Evolutionary conservation across 2,113 vertebrate genomes (phyloP).

Genomic region (Mus pahari): DNA sequence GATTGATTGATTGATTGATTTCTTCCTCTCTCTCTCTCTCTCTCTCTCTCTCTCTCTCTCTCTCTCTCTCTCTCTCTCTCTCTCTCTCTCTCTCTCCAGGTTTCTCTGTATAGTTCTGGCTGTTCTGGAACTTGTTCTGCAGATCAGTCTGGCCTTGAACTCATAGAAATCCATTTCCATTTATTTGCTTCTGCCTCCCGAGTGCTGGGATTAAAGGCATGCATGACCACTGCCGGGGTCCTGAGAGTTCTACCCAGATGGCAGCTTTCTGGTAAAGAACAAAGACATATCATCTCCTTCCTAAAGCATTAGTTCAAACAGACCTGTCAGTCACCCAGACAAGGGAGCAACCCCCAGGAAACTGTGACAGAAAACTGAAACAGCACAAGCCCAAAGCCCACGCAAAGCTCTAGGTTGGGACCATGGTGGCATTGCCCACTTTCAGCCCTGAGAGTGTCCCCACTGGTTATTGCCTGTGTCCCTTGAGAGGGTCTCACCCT

Average conservation of each 20-base stretch:
- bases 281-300: background rate
- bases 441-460: too few relatives aligned
- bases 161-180: background rate
- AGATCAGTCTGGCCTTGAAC: background rate
- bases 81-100: background rate
- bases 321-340: background rate
- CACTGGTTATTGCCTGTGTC: background rate
- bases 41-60: too few relatives aligned
- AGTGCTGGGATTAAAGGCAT: background rate
- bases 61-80: too few relatives aligned
- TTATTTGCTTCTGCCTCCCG: background rate
- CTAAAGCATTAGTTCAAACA: background rate
- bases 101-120: background rate
- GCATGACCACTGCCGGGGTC: background rate
- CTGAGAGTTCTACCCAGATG: background rate
- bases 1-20: background rate
- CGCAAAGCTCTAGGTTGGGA: background rate
- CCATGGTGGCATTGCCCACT: too few relatives aligned
- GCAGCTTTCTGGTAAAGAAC: background rate
- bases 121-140: background rate
- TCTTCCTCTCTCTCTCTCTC: too few relatives aligned
- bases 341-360: background rate
- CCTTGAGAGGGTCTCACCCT: background rate
- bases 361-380: background rate
- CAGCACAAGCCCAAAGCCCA: background rate